Conservation (phyloP, 2,113 vertebrate genomes). For the Acrocephalus arundinaceus region DNA sequence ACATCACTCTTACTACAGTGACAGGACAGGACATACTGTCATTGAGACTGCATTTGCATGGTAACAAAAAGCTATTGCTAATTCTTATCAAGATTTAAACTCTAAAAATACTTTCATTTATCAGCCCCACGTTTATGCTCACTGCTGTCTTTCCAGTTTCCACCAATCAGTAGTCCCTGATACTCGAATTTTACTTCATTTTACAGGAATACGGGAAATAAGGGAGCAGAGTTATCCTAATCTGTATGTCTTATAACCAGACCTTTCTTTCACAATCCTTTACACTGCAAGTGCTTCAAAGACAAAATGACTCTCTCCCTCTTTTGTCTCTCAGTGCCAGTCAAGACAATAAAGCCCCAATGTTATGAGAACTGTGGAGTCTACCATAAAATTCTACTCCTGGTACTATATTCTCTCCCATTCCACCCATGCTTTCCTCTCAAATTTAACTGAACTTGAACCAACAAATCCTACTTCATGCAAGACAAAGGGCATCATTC, state of each 20-base stretch:
- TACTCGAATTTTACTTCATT: background rate
- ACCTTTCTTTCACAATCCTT: background rate
- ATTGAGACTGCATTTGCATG: background rate
- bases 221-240: background rate
- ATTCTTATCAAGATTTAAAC: background rate
- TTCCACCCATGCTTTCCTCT: background rate
- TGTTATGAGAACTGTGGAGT: background rate
- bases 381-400: background rate
- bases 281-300: background rate
- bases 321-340: background rate
- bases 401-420: background rate
- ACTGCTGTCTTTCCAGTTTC: background rate
- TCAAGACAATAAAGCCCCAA: background rate
- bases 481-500: background rate
- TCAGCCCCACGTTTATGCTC: background rate
- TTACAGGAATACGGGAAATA: background rate
- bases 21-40: background rate
- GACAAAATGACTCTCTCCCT: background rate
- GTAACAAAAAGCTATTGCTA: background rate
- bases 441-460: conserved; percentile 38
- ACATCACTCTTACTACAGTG: background rate
- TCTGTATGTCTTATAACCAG: background rate
- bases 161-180: background rate
- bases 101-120: background rate
- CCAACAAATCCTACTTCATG: background rate